A percentile compares a stretch with the other conserved stretches of the same genome.
Evolutionary conservation across 2,888 invertebrate genomes (phyloP).

Genomic region (Crocallis elinguaria): DNA sequence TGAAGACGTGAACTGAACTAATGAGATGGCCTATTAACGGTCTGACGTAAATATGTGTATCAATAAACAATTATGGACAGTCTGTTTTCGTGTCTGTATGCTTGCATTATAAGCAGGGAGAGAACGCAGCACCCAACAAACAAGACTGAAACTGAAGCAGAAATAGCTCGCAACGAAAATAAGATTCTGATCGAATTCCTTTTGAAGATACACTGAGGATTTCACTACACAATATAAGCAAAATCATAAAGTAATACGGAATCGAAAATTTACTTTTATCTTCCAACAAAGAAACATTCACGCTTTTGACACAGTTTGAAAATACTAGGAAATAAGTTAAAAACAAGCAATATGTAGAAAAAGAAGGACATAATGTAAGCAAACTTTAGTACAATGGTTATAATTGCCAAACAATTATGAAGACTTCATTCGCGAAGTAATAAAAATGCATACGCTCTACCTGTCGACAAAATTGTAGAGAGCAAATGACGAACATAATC

Average conservation of each 20-base stretch:
- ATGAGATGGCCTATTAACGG: conserved; percentile 72
- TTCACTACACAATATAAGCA: not conserved
- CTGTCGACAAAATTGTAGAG: too few relatives aligned
- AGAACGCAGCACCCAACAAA: not conserved
- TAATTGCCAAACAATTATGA: not conserved
- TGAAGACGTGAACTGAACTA: conserved; percentile 73
- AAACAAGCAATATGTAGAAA: not conserved
- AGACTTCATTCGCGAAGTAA: too few relatives aligned
- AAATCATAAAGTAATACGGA: too few relatives aligned
- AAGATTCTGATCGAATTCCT: not conserved
- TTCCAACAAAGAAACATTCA: not conserved
- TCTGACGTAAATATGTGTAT: conserved; percentile 70
- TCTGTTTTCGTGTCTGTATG: conserved; percentile 17
- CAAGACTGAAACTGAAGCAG: not conserved
- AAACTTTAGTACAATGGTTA: not conserved
- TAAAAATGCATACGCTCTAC: too few relatives aligned
- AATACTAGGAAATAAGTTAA: too few relatives aligned
- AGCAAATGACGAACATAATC: too few relatives aligned
- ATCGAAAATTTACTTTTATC: not conserved
- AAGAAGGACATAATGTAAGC: not conserved
- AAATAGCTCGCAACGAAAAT: not conserved
- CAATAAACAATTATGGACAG: conserved; percentile 36
- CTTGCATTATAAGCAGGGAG: conserved; percentile 1
- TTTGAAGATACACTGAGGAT: not conserved
- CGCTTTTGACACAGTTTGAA: too few relatives aligned